Percentiles rank a stretch among this genome's conserved stretches.
These are phyloP conservation scores for Myrmecobius fasciatus DNA, from an alignment of 2,113 vertebrate genomes.

Conservation along the genomic window DNA sequence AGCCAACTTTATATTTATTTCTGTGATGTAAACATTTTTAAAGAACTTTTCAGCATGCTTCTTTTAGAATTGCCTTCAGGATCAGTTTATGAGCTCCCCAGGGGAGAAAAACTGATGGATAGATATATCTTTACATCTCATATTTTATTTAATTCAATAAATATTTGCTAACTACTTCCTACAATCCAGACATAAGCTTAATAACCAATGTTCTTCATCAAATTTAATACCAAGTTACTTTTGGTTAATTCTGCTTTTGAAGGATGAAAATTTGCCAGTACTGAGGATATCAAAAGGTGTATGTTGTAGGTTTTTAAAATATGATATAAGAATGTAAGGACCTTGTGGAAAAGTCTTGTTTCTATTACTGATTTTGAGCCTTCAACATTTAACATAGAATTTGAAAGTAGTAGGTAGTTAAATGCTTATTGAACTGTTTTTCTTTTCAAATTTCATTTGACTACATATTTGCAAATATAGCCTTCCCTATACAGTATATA, in stretches of 20 bases:
- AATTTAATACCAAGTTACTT: background rate
- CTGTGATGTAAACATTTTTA: background rate
- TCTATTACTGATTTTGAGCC: background rate
- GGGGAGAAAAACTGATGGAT: background rate
- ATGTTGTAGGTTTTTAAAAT: background rate
- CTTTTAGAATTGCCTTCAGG: background rate
- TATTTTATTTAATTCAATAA: background rate
- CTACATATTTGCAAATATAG: background rate
- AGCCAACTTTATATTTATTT: background rate
- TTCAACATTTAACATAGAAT: background rate
- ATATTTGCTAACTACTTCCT: background rate
- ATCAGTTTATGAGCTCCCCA: background rate
- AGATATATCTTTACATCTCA: background rate
- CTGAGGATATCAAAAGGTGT: background rate
- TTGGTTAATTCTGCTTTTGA: background rate
- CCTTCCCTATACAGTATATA: background rate
- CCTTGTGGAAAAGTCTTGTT: background rate
- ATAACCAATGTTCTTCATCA: background rate
- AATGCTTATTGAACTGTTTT: background rate
- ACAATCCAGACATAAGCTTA: background rate
- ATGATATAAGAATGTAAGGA: background rate
- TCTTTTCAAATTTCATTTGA: background rate
- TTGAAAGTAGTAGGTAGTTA: background rate
- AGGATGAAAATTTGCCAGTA: background rate
- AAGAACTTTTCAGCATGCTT: background rate